These are phyloP conservation scores for Hemiscyllium ocellatum DNA, from an alignment of 2,113 vertebrate species.

Conservation along the genomic window DNA sequence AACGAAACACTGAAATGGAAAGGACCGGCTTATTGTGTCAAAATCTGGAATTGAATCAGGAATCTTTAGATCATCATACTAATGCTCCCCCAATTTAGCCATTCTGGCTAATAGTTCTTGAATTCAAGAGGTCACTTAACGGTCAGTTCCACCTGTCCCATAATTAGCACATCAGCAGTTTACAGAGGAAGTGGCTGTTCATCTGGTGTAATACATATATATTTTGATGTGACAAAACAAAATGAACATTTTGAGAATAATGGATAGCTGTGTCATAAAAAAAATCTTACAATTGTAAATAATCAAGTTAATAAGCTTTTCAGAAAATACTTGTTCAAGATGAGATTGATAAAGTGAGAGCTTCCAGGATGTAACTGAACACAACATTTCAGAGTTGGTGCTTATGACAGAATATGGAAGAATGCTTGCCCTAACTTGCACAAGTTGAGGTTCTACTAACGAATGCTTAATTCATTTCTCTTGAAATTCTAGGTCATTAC, in stretches of 20 bases:
- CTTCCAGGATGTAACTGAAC: background rate
- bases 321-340: background rate
- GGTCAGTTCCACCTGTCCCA: background rate
- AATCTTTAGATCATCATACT: no score
- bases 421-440: background rate
- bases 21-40: no score
- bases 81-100: no score
- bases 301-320: background rate
- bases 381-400: background rate
- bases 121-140: background rate
- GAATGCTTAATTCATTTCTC: background rate
- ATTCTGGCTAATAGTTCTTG: background rate
- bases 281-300: background rate
- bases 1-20: no score
- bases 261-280: background rate
- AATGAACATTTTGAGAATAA: background rate
- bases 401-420: background rate
- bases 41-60: no score
- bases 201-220: background rate
- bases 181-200: background rate
- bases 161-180: background rate
- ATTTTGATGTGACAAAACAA: background rate
- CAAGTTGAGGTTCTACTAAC: background rate
- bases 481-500: background rate
- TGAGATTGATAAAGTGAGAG: background rate